Base-by-base conservation (phyloP, 2,888 invertebrate genomes). In the Caenorhabditis panamensis region DNA sequence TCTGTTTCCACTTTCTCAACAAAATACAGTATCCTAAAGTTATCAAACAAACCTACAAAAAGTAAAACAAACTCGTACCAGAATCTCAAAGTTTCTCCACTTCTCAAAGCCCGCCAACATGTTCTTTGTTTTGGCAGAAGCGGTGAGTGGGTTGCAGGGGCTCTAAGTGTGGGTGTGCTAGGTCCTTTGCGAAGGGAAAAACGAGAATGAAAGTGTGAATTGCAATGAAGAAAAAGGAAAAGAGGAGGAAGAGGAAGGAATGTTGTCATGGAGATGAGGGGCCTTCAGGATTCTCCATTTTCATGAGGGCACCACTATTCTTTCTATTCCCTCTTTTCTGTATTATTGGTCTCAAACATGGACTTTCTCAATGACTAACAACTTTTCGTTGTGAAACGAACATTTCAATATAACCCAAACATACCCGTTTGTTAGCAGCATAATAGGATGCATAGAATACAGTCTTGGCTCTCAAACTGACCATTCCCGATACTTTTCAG, bases 401-500 rank as follows among this genome's bases (percentile, higher is more conserved):
- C 36, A 36, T 41, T 41, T 41, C 13, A 13, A 41, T 9, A 41
- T 9, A 41, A 41, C 31, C 31, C 31, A 41, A 41, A 41, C 63
- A 31, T 26, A 80, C 82, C 67, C 69, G 54, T 49, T 72, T 66
- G 62, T 83, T 85, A 6, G 85, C 83, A 0, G 82, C 75, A 63
- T 85, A 85, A 53, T 85, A 85, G 0, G 83, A 82, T 8, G 80
- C 59, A 36, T 82, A 49, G 61, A 85, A 85, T 9, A 72, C 47
- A 47, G 47, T 47, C 18, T 47, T 47, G 18, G 47, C 47, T 47
- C 47, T 47, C 20, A 47, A 47, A 20, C 47, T 47, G 47, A 47
- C 47, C 47, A 47, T 47, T n/a, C 9, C 20, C 18, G 6, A 20
- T 31, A 9, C 16, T 56, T 31, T 36, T 36, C 36, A 36, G 11